Percentiles rank a stretch among this genome's conserved stretches.
Evolutionary conservation across 53 echinoderm and acorn worm genomes (phyloP).

Genomic region (Actinopyga echinites): DNA sequence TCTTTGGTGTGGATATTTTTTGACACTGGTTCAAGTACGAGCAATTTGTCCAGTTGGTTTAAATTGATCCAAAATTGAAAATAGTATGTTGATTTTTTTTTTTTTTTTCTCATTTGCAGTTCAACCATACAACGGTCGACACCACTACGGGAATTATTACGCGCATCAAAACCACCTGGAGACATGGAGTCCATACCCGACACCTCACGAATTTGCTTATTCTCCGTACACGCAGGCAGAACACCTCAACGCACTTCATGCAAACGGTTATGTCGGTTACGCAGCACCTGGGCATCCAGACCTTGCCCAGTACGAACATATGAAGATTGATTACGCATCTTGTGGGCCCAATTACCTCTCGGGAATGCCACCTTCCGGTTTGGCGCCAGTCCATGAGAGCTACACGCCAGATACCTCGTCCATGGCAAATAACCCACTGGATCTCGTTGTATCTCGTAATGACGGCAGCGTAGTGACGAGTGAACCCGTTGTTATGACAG

Average conservation of each 20-base stretch:
- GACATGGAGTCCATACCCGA: constrained; percentile 46
- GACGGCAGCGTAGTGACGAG: not conserved
- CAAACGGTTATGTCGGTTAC: constrained; percentile 31
- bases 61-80: no score
- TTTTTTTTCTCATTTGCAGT: constrained; percentile 17
- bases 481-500: not conserved
- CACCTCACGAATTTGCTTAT: constrained; percentile 41
- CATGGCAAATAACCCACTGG: constrained; percentile 11
- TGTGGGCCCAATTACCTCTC: constrained; percentile 12
- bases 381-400: constrained; percentile 19
- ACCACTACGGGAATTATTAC: constrained; percentile 42
- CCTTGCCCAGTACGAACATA: constrained; percentile 26
- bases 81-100: not conserved
- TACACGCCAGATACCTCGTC: constrained; percentile 9
- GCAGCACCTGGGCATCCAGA: not conserved
- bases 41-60: no score
- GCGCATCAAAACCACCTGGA: constrained; percentile 38
- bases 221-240: constrained; percentile 1
- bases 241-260: constrained; percentile 29
- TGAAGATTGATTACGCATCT: constrained; percentile 30
- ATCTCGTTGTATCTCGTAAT: constrained; percentile 23
- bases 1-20: no score
- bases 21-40: no score
- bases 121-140: constrained; percentile 52
- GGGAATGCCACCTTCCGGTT: not conserved